Evolutionary conservation across 2,113 vertebrate species (phyloP), one percentile per base, ranked within the genome.

Genomic region (Oceanodroma tethys): DNA sequence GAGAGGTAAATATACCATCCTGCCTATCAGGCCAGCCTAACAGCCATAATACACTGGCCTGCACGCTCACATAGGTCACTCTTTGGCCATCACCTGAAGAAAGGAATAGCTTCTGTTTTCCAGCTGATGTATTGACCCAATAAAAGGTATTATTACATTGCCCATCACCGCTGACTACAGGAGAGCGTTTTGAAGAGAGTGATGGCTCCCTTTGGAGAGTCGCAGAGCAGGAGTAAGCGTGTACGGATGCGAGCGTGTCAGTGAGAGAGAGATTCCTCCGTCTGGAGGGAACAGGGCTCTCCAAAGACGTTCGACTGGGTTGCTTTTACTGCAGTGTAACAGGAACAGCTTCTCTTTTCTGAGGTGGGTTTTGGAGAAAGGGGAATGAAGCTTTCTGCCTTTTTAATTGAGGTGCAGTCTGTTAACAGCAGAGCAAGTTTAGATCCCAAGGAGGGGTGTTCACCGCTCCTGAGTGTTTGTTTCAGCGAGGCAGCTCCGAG

Each of bases 121-220:
- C 93, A 96, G 97, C 96, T 98, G 98, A 98, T 95, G 90, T 94
- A 98, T 97, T 96, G 98, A 97, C 94, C 89, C 59, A 92, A 97
- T 98, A 96, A 98, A 97, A 96, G 78, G 92, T 62, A 97, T 97
- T 95, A 96, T 98, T 97, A 90, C 92, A 78, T 60, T 86, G 93
- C 96, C 95, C 50, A 96, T 98, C 97, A 93, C 38, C 7, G 38
- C 97, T 95, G 94, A 94, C 96, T 96, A 16, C 67, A 56, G 96
- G 68, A 95, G 76, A 88, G 84, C 25, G 21, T 95, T 97, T 85
- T 45, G 85, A 86, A 66, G 95, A 96, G 97, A 97, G 86, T 79
- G 85, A 97, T 96, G 59, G 93, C 70, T 97, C 95, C 95, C 94
- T 73, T 90, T 91, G 95, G 97, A 97, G 92, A 65, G 7, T 29